Conservation (phyloP, 2,113 vertebrate species). For the Myanophis thanlyinensis region DNA sequence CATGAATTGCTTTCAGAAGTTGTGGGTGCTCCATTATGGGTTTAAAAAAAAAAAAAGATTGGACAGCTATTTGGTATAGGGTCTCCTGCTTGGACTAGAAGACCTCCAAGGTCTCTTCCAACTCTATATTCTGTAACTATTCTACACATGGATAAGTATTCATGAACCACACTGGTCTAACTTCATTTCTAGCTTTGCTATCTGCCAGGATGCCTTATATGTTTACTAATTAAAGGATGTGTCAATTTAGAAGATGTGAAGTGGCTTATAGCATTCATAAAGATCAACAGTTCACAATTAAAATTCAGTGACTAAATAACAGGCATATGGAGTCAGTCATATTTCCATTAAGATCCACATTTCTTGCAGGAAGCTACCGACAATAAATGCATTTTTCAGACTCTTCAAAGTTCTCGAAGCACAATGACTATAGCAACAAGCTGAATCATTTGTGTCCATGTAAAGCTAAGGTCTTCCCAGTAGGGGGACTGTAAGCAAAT, state of each 20-base stretch:
- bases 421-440: not conserved
- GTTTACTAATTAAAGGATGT: not conserved
- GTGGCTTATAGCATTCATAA: not conserved
- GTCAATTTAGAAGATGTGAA: not conserved
- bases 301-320: not conserved
- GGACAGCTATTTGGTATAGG: not conserved
- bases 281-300: not conserved
- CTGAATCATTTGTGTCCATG: not conserved
- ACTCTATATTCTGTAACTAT: not conserved
- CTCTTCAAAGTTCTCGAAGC: not conserved
- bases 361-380: not conserved
- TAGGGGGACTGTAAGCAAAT: not conserved
- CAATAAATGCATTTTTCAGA: not conserved
- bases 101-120: not conserved
- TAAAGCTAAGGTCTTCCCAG: not conserved
- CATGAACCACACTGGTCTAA: not conserved
- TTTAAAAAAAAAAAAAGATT: not conserved
- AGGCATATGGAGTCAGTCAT: not conserved
- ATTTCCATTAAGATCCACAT: not conserved
- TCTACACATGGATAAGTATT: not conserved
- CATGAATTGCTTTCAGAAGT: not conserved
- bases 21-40: not conserved
- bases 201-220: not conserved
- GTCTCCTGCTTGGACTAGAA: not conserved
- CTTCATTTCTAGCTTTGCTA: not conserved